These are phyloP conservation scores for Habrosyne pyritoides DNA, from an alignment of 2,888 invertebrate species.

Conservation along the genomic window DNA sequence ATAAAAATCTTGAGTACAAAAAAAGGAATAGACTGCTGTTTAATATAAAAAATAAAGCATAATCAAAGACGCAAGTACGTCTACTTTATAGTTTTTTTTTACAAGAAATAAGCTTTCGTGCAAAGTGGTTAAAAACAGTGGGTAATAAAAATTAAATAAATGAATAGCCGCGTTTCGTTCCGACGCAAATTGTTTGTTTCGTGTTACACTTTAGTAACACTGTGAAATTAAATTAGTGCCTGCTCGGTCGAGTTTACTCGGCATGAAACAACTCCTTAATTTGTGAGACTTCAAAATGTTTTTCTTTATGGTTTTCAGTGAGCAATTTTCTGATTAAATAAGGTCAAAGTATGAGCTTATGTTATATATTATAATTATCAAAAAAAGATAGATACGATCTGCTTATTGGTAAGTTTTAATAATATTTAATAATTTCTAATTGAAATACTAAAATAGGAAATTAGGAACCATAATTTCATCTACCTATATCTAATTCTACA, in stretches of 20 bases:
- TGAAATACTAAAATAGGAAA: too few species aligned
- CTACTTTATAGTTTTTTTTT: not conserved
- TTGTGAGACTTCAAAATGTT: not conserved
- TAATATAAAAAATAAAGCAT: not conserved
- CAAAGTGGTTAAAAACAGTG: conserved; percentile 9
- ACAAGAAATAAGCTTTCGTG: not conserved
- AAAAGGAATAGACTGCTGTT: not conserved
- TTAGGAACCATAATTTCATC: too few species aligned
- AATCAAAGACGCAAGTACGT: not conserved
- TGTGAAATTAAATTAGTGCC: conserved; percentile 35
- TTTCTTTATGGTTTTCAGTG: not conserved
- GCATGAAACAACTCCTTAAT: conserved; percentile 3
- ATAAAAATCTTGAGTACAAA: not conserved
- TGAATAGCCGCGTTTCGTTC: conserved; percentile 12
- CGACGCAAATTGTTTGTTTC: conserved; percentile 24
- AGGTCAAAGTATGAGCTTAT: too few species aligned
- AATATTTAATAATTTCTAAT: too few species aligned
- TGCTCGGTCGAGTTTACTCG: conserved; percentile 25
- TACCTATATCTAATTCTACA: too few species aligned
- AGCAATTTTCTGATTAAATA: not conserved
- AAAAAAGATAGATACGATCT: too few species aligned
- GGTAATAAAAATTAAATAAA: conserved; percentile 26
- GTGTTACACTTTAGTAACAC: conserved; percentile 29
- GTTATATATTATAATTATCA: too few species aligned
- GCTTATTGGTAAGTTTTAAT: too few species aligned